Percentiles rank a stretch among this genome's conserved stretches.
Conservation (phyloP, 2,797 vertebrate species). For the Miichthys miiuy region DNA sequence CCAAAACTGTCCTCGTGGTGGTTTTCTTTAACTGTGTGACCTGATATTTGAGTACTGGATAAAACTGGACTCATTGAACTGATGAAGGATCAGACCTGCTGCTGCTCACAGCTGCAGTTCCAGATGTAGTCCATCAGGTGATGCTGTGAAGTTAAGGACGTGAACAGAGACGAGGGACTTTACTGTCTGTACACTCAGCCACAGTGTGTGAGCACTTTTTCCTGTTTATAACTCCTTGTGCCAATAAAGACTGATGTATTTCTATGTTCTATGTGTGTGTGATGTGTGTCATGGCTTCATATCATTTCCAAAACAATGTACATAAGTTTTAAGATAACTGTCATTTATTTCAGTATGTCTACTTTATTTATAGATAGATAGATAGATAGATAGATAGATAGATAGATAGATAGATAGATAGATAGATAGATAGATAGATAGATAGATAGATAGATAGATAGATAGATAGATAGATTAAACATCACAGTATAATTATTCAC, state of each 20-base stretch:
- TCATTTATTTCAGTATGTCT: not conserved
- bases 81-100: not conserved
- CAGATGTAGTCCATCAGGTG: not conserved
- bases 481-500: too few species aligned
- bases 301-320: not conserved
- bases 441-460: too few species aligned
- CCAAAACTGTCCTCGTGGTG: too few species aligned
- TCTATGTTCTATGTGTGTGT: slow-evolving; percentile 6
- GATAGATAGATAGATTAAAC: too few species aligned
- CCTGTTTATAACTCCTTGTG: slow-evolving; percentile 17
- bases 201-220: slow-evolving; percentile 27
- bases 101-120: slow-evolving; percentile 7
- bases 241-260: slow-evolving; percentile 58
- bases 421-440: too few species aligned
- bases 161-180: slow-evolving; percentile 2
- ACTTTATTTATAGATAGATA: too few species aligned
- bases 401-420: too few species aligned
- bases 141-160: not conserved
- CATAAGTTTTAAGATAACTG: not conserved
- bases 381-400: too few species aligned
- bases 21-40: too few species aligned
- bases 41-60: too few species aligned
- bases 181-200: slow-evolving; percentile 12
- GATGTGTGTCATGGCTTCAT: not conserved
- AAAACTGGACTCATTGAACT: not conserved